Conservation (phyloP, 2,113 vertebrate genomes). For the rabbit (Oryctolagus cuniculus) region DNA sequence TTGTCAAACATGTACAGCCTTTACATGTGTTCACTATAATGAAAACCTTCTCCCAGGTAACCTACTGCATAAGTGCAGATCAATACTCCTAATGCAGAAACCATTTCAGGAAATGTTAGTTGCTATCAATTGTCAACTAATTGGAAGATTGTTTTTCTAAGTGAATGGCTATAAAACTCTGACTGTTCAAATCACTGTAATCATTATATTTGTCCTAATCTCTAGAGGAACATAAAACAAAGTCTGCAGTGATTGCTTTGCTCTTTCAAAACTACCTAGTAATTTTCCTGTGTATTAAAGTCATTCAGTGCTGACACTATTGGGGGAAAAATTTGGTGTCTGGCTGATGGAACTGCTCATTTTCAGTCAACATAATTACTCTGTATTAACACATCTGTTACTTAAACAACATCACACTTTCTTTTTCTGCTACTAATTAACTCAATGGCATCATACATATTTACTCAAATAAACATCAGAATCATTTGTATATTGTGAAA, state of each 20-base stretch:
- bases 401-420: conserved; percentile 80
- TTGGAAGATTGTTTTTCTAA: conserved; percentile 82
- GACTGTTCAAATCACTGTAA: conserved; percentile 83
- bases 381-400: conserved; percentile 83
- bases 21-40: background rate
- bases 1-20: background rate
- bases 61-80: conserved; percentile 60
- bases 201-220: conserved; percentile 84
- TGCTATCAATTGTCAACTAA: conserved; percentile 84
- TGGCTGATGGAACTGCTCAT: conserved; percentile 82
- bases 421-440: conserved; percentile 74
- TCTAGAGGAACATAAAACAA: conserved; percentile 87
- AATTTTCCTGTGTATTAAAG: conserved; percentile 87
- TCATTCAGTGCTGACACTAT: conserved; percentile 80
- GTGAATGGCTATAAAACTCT: conserved; percentile 67
- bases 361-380: conserved; percentile 87
- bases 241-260: conserved; percentile 84
- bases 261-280: conserved; percentile 85
- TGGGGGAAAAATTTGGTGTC: conserved; percentile 58
- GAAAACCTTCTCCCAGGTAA: conserved; percentile 68
- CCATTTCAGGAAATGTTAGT: conserved; percentile 81
- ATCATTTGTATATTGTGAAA: conserved; percentile 66
- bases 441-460: conserved; percentile 69
- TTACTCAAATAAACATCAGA: conserved; percentile 71
- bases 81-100: conserved; percentile 71